phyloP scores from a whole-genome alignment of 92 coral and sea anemone species.

The Siderastrea siderea region DNA sequence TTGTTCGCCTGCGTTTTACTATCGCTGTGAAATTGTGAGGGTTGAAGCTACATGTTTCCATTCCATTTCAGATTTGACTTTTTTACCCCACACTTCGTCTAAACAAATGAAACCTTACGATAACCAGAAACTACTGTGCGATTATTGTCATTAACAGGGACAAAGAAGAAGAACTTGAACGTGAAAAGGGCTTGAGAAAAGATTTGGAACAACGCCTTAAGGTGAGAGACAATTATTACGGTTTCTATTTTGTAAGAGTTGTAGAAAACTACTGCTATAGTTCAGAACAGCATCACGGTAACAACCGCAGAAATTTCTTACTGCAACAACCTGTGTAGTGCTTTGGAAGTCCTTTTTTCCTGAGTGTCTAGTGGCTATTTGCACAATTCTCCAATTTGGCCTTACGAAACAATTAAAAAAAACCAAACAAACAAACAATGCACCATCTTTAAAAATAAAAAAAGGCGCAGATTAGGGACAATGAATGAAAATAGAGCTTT shows the following conservation, averaged over 20 bases:
- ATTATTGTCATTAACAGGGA: slow-evolving; percentile 44
- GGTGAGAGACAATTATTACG: slow-evolving; percentile 43
- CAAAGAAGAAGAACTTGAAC: slow-evolving; percentile 86
- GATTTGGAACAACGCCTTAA: slow-evolving; percentile 82
- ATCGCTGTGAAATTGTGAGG: too few relatives aligned
- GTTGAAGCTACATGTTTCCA: not conserved
- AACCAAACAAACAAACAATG: too few relatives aligned
- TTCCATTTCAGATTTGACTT: not conserved
- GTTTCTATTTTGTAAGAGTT: too few relatives aligned
- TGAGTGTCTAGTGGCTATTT: not conserved
- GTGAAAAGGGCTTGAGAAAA: slow-evolving; percentile 75
- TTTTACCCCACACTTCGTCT: not conserved
- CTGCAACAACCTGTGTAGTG: too few relatives aligned
- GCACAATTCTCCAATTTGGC: not conserved
- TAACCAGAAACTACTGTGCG: not conserved
- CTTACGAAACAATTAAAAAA: too few relatives aligned
- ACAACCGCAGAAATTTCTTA: too few relatives aligned
- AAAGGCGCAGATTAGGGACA: too few relatives aligned
- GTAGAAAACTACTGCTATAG: too few relatives aligned
- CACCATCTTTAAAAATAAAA: too few relatives aligned
- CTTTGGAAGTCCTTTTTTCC: too few relatives aligned
- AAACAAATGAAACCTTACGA: not conserved
- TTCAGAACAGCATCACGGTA: too few relatives aligned
- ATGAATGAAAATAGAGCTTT: too few relatives aligned
- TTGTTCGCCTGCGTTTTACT: not conserved